Percentiles rank a stretch among this genome's conserved stretches.
These are phyloP conservation scores for Harpagoxenus sublaevis DNA, from an alignment of 2,888 invertebrate species.

Conservation along the genomic window DNA sequence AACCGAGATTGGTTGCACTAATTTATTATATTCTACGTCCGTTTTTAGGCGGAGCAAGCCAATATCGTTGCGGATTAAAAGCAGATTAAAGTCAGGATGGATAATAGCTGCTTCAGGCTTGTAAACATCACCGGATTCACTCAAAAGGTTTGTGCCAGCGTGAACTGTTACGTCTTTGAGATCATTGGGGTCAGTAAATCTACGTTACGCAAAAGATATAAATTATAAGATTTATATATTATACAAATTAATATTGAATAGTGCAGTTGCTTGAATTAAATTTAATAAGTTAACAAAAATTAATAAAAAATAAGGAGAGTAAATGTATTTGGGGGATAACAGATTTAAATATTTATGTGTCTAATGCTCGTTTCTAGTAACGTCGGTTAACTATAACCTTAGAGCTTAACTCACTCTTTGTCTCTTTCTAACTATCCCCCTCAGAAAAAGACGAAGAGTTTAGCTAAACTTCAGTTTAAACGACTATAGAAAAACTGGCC, in stretches of 20 bases:
- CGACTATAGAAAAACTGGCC: too few relatives aligned
- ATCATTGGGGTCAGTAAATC: neutral
- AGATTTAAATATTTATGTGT: neutral
- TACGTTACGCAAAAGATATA: neutral
- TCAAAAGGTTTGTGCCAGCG: conserved; percentile 52
- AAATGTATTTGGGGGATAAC: neutral
- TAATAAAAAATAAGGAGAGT: neutral
- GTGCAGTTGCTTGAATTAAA: neutral
- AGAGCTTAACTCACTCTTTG: too few relatives aligned
- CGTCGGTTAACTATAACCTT: too few relatives aligned
- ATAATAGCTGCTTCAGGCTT: neutral
- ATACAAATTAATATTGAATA: neutral
- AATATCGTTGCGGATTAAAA: conserved; percentile 71
- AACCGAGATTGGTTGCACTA: conserved; percentile 75
- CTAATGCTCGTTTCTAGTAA: too few relatives aligned
- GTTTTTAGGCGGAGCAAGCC: conserved; percentile 75
- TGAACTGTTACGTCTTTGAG: conserved; percentile 45
- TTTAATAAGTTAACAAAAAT: neutral
- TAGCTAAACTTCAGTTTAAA: too few relatives aligned
- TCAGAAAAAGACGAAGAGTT: too few relatives aligned
- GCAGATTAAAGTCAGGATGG: conserved; percentile 63
- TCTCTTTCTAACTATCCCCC: too few relatives aligned
- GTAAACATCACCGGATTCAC: conserved; percentile 13
- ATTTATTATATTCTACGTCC: conserved; percentile 70
- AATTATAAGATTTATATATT: neutral